Evolutionary conservation across 2,113 vertebrate genomes (phyloP).

Genomic region (Apaloderma vittatum): DNA sequence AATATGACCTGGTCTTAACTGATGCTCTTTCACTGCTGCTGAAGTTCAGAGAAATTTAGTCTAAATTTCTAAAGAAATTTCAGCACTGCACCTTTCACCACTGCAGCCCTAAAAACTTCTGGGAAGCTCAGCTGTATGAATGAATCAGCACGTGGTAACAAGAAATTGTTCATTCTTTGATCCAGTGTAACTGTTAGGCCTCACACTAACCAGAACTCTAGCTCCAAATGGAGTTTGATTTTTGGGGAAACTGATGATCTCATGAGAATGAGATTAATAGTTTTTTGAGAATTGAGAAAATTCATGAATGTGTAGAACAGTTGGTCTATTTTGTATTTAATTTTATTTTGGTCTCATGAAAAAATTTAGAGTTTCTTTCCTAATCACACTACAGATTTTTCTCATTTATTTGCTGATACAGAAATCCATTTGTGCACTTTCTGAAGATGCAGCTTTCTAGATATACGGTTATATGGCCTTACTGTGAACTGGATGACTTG

Average conservation of each 20-base stretch:
- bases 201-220: neutral
- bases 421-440: neutral
- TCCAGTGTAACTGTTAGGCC: neutral
- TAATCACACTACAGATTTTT: neutral
- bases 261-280: neutral
- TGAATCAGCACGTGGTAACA: neutral
- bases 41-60: neutral
- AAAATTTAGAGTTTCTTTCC: neutral
- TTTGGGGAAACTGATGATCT: neutral
- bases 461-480: neutral
- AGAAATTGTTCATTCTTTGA: neutral
- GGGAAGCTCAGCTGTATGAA: neutral
- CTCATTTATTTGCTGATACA: neutral
- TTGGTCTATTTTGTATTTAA: neutral
- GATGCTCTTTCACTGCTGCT: neutral
- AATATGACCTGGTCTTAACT: neutral
- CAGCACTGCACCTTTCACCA: neutral
- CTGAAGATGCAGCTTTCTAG: neutral
- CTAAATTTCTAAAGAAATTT: neutral
- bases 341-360: neutral
- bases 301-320: neutral
- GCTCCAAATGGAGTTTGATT: neutral
- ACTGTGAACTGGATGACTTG: neutral
- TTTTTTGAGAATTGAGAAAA: neutral
- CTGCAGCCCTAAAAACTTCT: neutral